Base-by-base conservation (phyloP, 1,140 invertebrate species). In the Chelonus insularis region DNA sequence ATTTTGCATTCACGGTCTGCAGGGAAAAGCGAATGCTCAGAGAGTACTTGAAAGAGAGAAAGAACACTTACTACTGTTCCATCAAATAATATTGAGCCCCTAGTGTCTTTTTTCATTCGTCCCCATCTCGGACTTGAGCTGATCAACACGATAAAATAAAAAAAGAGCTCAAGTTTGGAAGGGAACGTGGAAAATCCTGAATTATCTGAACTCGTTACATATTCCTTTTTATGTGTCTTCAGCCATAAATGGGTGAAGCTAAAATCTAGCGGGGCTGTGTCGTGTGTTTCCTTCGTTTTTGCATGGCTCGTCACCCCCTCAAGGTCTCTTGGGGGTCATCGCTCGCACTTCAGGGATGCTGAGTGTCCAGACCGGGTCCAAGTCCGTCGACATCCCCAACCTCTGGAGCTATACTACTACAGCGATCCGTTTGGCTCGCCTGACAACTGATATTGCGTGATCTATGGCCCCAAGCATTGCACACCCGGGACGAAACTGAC, bases 361-460 rank as follows among this genome's bases (percentile, higher is more conserved):
- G 65, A 69, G 67, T 74, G 73, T 75, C 71, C 72, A 70, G 72
- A 66, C 67, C 51, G 62, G 59, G 11, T 23, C 45, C 20, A 23
- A 62, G 48, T 50, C 37, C 59, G 14, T 50, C 37, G 41, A 36
- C 9, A 23, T 39, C 12, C 29, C 29, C 36, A 41, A 43, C 52
- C 57, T 8, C 12, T 45, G 64, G 62, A n/a, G n/a, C n/a, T n/a
- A n/a, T n/a, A 62, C 56, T 37, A 21, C 66, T 63, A 55, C 37
- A 18, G 18, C 69, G 71, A 77, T 80, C 72, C 68, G 73, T 73
- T 73, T 71, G 68, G 59, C 66, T 57, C 47, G 65, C 62, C 71
- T 79, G 78, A 79, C 78, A 81, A 79, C 77, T 79, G 78, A 81
- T 81, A 81, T 81, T 79, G 78, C 76, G 76, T 81, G 78, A 81